Evolutionary conservation across 2,888 invertebrate genomes (phyloP), one percentile per base, ranked within the genome.

Genomic region (Keiferia lycopersicella): DNA sequence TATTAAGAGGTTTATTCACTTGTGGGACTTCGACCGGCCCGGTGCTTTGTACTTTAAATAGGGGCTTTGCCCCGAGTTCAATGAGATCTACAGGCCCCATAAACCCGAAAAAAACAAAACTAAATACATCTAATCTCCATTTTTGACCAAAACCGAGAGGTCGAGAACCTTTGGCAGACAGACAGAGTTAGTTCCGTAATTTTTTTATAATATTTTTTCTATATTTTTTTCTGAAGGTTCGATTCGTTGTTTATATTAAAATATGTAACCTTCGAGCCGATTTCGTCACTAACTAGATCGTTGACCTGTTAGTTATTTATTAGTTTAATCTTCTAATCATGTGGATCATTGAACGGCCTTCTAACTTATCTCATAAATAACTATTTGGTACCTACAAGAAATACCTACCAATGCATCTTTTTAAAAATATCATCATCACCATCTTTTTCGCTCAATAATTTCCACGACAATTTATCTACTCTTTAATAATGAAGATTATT

Each of bases 231-330:
- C 20, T n/a, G 20, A 53, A 53, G 82, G 82, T 81, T 77, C 67
- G 71, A 68, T 53, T 53, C 20, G 22, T 22, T 83, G 79, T 84
- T 83, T 87, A 83, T 79, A 68, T 73, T 75, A 78, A 51, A 20
- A 7, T 22, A 77, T 79, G 80, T 83, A 84, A 87, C 86, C 88
- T 88, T 88, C 84, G 78, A 67, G 70, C 70, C 74, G 82, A 82
- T 84, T 84, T 85, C 85, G 81, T 86, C 83, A 84, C 77, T 73
- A 79, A 77, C 69, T 71, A 74, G 89, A 86, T 83, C 89, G 73
- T 70, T 82, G 84, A 88, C 80, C 87, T 79, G 77, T 51, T 51
- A 76, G 77, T 74, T 74, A 73, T 75, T 74, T 73, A 77, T 45
- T 45, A 58, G 7, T 51, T 22, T 51, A 51, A 51, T 1, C 2